Conservation (phyloP, 2,113 vertebrate species). For the Tonatia bakeri region DNA sequence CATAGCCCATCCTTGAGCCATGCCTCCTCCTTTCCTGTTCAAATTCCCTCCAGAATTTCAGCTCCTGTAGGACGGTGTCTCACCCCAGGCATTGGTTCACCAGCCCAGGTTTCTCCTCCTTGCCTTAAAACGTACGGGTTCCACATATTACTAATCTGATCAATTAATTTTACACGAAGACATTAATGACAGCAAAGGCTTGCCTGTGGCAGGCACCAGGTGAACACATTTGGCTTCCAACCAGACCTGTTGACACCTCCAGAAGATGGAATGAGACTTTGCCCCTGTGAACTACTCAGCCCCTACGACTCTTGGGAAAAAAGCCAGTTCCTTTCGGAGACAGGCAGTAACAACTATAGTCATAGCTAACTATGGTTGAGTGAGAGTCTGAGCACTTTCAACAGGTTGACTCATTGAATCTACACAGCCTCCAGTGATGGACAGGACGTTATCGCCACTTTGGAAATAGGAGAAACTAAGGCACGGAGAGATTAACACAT, state of each 20-base stretch:
- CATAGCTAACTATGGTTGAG: not conserved
- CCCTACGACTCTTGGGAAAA: not conserved
- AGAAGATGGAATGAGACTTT: not conserved
- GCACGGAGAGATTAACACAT: not conserved
- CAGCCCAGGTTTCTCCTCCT: not conserved
- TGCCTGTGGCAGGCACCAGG: not conserved
- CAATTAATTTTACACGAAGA: not conserved
- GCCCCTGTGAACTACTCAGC: not conserved
- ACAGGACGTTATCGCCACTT: not conserved
- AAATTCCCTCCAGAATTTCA: not conserved
- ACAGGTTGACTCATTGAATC: not conserved
- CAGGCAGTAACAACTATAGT: not conserved
- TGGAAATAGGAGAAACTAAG: not conserved
- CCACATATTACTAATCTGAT: not conserved
- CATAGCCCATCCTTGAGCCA: not conserved
- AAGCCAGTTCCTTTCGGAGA: not conserved
- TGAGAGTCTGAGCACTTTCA: not conserved
- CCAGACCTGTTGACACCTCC: not conserved
- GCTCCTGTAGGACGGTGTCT: not conserved
- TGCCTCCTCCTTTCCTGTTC: not conserved
- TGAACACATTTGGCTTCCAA: not conserved
- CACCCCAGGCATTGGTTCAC: not conserved
- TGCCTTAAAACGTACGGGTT: not conserved
- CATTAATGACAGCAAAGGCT: not conserved
- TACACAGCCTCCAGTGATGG: not conserved